Base-by-base conservation (phyloP, 2,113 vertebrate genomes). In the Rattus rattus region DNA sequence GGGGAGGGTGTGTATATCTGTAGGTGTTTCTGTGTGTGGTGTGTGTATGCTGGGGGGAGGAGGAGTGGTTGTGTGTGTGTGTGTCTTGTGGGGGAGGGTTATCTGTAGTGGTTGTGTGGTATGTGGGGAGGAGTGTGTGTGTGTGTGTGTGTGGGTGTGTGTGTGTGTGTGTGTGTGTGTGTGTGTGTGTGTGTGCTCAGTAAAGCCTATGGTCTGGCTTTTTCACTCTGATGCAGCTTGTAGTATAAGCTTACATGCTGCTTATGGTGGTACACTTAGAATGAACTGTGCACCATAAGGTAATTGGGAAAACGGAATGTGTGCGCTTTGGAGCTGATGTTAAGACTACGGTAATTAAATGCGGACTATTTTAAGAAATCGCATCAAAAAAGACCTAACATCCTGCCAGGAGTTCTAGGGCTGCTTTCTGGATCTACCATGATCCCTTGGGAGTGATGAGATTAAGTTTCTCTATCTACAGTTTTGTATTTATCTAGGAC, bases 401-500 rank as follows among this genome's bases (percentile, higher is more conserved):
- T 20, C 54, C 56, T 93, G 73, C 88, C 94, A 95, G 94, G 91
- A 97, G 95, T 16, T 94, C 80, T 86, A 80, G 83, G 52, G 54
- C 88, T 96, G 95, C 77, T 72, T 96, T 92, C 69, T 91, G 63
- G 69, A 49, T 65, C 76, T 77, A 52, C 85, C 28, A 33, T 56
- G 59, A 47, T 86, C 95, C 96, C 92, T 80, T 93, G 76, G 63
- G 97, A 92, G 17, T 67, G 79, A 84, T 49, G 81, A 88, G 52
- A 61, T 93, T 54, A 95, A 67, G 69, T 93, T 94, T 95, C 91
- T 95, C 61, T 88, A 95, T 75, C 95, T 92, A 84, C 49, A 36
- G 39, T 65, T 96, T 97, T 96, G 90, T 95, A 97, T 97, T 92
- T 93, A 96, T 93, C 89, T 76, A 84, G 22, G 20, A 91, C 94